Base-by-base conservation (phyloP, 2,888 invertebrate species). In the Pristionchus arcanus region DNA sequence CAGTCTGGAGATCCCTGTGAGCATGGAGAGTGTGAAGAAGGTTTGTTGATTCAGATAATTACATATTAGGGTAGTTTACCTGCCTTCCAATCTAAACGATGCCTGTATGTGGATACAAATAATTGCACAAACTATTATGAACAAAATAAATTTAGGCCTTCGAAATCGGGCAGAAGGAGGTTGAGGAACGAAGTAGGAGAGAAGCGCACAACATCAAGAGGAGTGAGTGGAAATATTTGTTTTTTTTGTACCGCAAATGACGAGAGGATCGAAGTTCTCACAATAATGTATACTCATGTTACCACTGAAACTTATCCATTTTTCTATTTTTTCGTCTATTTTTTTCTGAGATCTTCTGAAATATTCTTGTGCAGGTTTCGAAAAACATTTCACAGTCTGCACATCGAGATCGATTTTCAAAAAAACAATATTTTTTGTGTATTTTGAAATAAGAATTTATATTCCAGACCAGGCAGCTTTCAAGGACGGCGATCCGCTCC, bases 1-100 rank as follows among this genome's bases (percentile, higher is more conserved):
- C 34, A 90, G 89, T 55, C 87, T 92, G 42, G 87, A 91, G 63
- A 66, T 93, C 37, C 93, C 93, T 9, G 91, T 93, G 59, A 94
- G 91, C 28, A 88, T 85, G 81, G 91, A 53, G 42, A 37, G 34
- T 28, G 55, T 88, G 0, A 88, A 74, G 55, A 88, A 88, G 74
- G 87, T 87, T 5, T 49, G 15, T 28, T 3, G 4, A 84, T 53
- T 59, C 0, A 34, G 25, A 7, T 31, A 15, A 2, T 42, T 83
- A 19, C 37, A 28, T 34, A 37, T 74, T 74, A 53, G 53, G 53
- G n/a, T n/a, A n/a, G n/a, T n/a, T n/a, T n/a, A n/a, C n/a, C n/a
- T n/a, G 37, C 16, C 21, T 7, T 34, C 15, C 31, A 11, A n/a
- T n/a, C n/a, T n/a, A n/a, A n/a, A n/a, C n/a, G n/a, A 63, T 63